phyloP scores from a whole-genome alignment of 2,113 vertebrate genomes.

The Romanogobio albipinnatus region DNA sequence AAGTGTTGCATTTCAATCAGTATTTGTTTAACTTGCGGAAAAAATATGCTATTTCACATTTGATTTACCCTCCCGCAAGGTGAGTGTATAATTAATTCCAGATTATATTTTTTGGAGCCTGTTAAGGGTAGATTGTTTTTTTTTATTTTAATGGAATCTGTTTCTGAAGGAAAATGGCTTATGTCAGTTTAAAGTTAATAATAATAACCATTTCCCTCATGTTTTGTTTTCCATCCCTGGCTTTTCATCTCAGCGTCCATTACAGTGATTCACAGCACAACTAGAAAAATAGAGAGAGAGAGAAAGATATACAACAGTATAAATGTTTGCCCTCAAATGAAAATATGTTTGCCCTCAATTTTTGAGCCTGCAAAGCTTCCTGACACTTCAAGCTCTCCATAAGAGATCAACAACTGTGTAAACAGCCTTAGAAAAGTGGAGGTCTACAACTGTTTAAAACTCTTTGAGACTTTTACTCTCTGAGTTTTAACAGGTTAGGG shows the following conservation, averaged over 20 bases:
- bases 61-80: constrained; percentile 55
- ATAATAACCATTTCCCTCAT: constrained; percentile 15
- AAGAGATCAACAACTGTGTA: not conserved
- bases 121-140: constrained; percentile 1
- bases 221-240: constrained; percentile 15
- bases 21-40: constrained; percentile 59
- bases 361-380: not conserved
- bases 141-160: constrained; percentile 33
- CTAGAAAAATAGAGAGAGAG: not conserved
- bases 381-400: constrained; percentile 6
- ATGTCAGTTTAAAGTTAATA: constrained; percentile 18
- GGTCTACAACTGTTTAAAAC: not conserved
- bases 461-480: not conserved
- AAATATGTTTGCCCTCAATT: not conserved
- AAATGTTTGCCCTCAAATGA: not conserved
- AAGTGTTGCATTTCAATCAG: constrained; percentile 55
- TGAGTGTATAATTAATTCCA: constrained; percentile 56
- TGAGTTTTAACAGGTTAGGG: not conserved
- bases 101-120: not conserved
- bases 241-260: not conserved
- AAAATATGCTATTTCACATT: constrained; percentile 58
- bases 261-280: not conserved
- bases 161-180: constrained; percentile 5
- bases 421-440: not conserved
- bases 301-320: not conserved